phyloP scores from a whole-genome alignment of 92 coral and sea anemone genomes.

The Isaurus tuberculatus region DNA sequence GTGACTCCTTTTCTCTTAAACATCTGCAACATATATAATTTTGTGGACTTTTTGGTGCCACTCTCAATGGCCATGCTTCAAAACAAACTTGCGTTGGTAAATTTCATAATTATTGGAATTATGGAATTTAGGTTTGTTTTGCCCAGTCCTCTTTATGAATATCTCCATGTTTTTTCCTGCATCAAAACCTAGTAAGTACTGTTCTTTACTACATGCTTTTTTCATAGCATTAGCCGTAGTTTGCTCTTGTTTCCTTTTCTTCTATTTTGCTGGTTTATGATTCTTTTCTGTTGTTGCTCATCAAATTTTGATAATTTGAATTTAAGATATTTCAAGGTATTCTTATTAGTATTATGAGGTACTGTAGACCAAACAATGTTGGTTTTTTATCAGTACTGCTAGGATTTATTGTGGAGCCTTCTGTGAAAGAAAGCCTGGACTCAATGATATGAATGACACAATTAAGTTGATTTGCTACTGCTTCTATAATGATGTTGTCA shows the following conservation, averaged over 20 bases:
- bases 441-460: constrained; percentile 58
- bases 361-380: constrained; percentile 55
- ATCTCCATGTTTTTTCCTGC: constrained; percentile 50
- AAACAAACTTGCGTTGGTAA: constrained; percentile 40
- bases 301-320: constrained; percentile 35
- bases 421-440: constrained; percentile 47
- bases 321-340: constrained; percentile 38
- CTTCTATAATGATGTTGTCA: constrained; percentile 38
- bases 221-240: constrained; percentile 1
- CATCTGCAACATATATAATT: constrained; percentile 44
- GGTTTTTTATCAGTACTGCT: constrained; percentile 8
- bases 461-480: constrained; percentile 40
- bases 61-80: constrained; percentile 58
- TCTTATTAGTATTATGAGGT: constrained; percentile 39
- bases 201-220: constrained; percentile 18
- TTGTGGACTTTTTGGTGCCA: constrained; percentile 29
- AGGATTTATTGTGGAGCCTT: constrained; percentile 50
- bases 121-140: constrained; percentile 33
- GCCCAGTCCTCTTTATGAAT: constrained; percentile 56
- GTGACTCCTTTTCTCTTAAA: constrained; percentile 33
- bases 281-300: constrained; percentile 19
- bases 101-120: constrained; percentile 23
- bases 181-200: constrained; percentile 29
- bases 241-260: constrained; percentile 44
- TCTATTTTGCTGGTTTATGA: background rate